These are phyloP conservation scores for Antrozous pallidus DNA, from an alignment of 2,797 vertebrate species.

Conservation along the genomic window DNA sequence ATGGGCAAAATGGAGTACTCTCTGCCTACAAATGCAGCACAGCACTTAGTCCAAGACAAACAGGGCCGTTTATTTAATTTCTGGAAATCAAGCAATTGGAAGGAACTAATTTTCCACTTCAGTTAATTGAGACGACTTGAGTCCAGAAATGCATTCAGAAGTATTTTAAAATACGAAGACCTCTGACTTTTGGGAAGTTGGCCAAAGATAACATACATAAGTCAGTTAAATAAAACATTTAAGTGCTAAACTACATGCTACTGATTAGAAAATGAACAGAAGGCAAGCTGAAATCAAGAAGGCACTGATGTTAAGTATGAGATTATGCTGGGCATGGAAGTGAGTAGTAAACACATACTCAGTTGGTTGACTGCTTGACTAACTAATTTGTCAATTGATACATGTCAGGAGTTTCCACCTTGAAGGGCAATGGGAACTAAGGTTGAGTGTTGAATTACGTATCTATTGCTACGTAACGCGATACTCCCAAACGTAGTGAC, in stretches of 20 bases:
- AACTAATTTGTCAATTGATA: background rate
- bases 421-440: background rate
- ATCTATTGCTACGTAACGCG: background rate
- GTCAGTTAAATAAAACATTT: conserved; percentile 25
- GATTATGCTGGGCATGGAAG: background rate
- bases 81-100: conserved; percentile 7
- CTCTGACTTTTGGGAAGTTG: conserved; percentile 1
- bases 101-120: conserved; percentile 17
- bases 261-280: background rate
- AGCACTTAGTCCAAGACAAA: background rate
- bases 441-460: background rate
- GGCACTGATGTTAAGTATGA: background rate
- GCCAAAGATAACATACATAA: conserved; percentile 24
- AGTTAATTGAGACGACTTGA: conserved; percentile 33
- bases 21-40: background rate
- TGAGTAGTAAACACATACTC: background rate
- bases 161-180: conserved; percentile 46
- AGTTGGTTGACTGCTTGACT: background rate
- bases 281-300: background rate
- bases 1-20: background rate
- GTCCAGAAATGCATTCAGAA: conserved; percentile 40
- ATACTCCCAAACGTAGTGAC: background rate
- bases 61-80: background rate
- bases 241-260: background rate
- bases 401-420: background rate